These are phyloP conservation scores for Montipora efflorescens DNA, from an alignment of 64 coral and sea anemone species.

Conservation along the genomic window DNA sequence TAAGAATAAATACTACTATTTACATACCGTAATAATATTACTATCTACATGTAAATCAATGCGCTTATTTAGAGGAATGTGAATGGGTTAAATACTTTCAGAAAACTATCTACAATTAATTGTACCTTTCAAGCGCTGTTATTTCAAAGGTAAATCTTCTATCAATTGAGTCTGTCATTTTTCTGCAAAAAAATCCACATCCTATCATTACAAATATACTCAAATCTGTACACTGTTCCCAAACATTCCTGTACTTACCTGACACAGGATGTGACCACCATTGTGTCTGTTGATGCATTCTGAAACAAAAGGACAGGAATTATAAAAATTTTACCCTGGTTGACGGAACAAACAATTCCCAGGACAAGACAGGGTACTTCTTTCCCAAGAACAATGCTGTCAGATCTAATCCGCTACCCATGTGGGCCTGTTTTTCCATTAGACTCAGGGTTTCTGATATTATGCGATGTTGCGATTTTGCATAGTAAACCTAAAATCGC, in stretches of 20 bases:
- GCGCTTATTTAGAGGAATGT: too few relatives aligned
- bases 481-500: too few relatives aligned
- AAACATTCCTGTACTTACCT: constrained; percentile 50
- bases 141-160: constrained; percentile 99
- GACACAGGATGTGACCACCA: constrained; percentile 81
- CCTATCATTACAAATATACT: background rate
- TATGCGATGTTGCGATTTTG: too few relatives aligned
- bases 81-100: background rate
- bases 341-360: background rate
- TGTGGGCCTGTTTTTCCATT: too few relatives aligned
- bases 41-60: too few relatives aligned
- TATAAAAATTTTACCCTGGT: background rate
- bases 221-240: background rate
- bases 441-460: too few relatives aligned
- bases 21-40: too few relatives aligned
- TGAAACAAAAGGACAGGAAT: background rate
- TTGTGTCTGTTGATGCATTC: constrained; percentile 90
- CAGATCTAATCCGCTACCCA: too few relatives aligned
- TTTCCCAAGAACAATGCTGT: too few relatives aligned
- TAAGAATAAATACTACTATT: too few relatives aligned
- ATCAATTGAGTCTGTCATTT: constrained; percentile 97
- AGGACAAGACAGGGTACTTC: background rate
- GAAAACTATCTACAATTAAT: background rate
- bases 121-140: constrained; percentile 90
- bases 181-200: constrained; percentile 56